Conservation (phyloP, 2,797 vertebrate genomes). For the Centropyge bicolor region DNA sequence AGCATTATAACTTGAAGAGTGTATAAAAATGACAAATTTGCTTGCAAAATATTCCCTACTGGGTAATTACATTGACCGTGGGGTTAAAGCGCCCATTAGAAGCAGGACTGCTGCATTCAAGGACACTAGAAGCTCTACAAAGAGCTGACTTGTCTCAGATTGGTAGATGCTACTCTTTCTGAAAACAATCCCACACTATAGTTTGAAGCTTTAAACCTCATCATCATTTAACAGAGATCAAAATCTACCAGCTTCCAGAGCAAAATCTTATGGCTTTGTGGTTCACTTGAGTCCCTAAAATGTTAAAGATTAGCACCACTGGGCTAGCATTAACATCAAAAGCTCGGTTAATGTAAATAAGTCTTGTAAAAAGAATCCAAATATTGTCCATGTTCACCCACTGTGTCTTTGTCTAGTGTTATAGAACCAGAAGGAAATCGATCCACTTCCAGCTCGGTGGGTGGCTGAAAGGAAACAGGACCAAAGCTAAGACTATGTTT, state of each 20-base stretch:
- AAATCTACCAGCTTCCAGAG: conserved; percentile 24
- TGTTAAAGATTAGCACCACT: conserved; percentile 73
- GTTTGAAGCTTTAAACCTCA: conserved; percentile 33
- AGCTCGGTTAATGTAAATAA: conserved; percentile 60
- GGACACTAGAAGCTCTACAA: conserved; percentile 64
- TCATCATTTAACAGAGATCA: conserved; percentile 33
- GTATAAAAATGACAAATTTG: conserved; percentile 77
- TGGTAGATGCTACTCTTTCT: conserved; percentile 82
- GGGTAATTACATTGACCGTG: conserved; percentile 57
- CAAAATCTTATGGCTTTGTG: conserved; percentile 41
- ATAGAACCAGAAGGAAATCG: conserved; percentile 64
- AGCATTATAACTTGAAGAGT: conserved; percentile 69
- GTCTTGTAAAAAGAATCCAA: conserved; percentile 36
- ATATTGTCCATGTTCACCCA: conserved; percentile 52
- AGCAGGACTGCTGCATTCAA: conserved; percentile 53
- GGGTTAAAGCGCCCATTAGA: conserved; percentile 53
- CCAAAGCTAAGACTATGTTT: conserved; percentile 42
- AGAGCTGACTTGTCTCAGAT: conserved; percentile 71
- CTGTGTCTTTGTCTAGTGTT: conserved; percentile 70
- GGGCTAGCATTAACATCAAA: conserved; percentile 66
- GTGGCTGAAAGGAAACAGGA: conserved; percentile 58
- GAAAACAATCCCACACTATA: conserved; percentile 60
- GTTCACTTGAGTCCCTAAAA: conserved; percentile 52
- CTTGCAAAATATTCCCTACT: conserved; percentile 69
- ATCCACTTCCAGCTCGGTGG: conserved; percentile 65